A percentile compares a stretch with the other conserved stretches of the same genome.
Evolutionary conservation across 2,888 invertebrate genomes (phyloP).

Genomic region (Diarsia brunnea): DNA sequence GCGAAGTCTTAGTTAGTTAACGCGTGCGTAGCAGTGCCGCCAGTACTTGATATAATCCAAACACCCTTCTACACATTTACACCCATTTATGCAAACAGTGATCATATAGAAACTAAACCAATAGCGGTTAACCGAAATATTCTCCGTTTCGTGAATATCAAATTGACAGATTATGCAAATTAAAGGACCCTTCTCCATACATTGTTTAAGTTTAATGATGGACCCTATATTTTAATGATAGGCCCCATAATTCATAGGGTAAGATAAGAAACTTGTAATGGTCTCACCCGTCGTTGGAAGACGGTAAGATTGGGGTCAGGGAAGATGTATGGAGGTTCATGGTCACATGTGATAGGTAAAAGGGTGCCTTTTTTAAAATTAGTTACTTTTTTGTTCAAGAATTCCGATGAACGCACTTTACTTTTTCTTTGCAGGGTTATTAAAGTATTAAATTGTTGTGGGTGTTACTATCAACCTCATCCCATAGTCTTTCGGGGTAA

Average conservation of each 20-base stretch:
- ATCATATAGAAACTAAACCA: conserved; percentile 66
- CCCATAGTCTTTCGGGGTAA: too few species aligned
- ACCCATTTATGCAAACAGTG: conserved; percentile 48
- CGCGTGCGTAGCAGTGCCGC: background rate
- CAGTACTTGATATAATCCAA: background rate
- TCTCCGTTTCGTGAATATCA: conserved; percentile 63
- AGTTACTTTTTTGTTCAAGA: too few species aligned
- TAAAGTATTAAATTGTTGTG: too few species aligned
- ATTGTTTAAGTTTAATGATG: conserved; percentile 73
- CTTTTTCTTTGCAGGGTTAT: too few species aligned
- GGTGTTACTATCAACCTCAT: too few species aligned
- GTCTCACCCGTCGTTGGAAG: conserved; percentile 27
- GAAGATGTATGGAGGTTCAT: conserved; percentile 42
- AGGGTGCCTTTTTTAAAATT: too few species aligned
- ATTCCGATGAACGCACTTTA: too few species aligned
- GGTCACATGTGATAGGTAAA: background rate
- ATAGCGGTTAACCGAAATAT: conserved; percentile 60
- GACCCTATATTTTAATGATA: conserved; percentile 67
- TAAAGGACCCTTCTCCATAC: conserved; percentile 55
- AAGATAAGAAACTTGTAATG: conserved; percentile 52
- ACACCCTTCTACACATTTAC: conserved; percentile 20
- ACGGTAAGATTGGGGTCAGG: conserved; percentile 42
- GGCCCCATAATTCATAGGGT: conserved; percentile 46
- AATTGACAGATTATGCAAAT: conserved; percentile 73
- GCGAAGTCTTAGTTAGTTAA: too few species aligned